phyloP scores from a whole-genome alignment of 2,888 invertebrate genomes.

The Metacarcinus magister region DNA sequence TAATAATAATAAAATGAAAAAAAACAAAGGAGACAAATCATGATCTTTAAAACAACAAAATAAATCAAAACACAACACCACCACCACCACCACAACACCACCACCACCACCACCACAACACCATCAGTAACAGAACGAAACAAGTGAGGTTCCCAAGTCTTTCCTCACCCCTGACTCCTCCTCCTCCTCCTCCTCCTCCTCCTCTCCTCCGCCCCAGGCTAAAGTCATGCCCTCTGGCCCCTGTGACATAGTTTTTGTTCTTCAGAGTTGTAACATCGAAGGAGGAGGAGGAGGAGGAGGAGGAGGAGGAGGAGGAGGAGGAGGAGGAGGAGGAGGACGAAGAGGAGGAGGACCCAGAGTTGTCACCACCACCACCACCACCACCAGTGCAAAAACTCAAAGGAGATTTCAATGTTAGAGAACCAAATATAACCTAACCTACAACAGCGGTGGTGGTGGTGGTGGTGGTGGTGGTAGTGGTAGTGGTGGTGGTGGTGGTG shows the following conservation, averaged over 20 bases:
- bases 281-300: neutral
- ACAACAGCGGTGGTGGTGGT: neutral
- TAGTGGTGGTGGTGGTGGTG: neutral
- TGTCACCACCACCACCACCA: neutral
- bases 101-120: constrained; percentile 43
- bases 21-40: too few relatives aligned
- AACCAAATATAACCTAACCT: constrained; percentile 64
- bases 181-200: neutral
- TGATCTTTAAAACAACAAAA: neutral
- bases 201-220: neutral
- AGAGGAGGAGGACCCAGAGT: neutral
- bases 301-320: neutral
- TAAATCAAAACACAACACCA: neutral
- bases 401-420: constrained; percentile 68
- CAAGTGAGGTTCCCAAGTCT: neutral
- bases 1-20: too few relatives aligned
- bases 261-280: neutral
- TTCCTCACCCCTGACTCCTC: neutral
- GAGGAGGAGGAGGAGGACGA: neutral
- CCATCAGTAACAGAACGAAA: neutral
- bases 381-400: constrained; percentile 48
- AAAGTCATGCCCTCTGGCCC: neutral
- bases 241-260: neutral
- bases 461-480: neutral
- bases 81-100: neutral